Percentiles rank a stretch among this genome's conserved stretches.
phyloP scores from a whole-genome alignment of 2,113 vertebrate species.

The Myrmecophaga tridactyla region DNA sequence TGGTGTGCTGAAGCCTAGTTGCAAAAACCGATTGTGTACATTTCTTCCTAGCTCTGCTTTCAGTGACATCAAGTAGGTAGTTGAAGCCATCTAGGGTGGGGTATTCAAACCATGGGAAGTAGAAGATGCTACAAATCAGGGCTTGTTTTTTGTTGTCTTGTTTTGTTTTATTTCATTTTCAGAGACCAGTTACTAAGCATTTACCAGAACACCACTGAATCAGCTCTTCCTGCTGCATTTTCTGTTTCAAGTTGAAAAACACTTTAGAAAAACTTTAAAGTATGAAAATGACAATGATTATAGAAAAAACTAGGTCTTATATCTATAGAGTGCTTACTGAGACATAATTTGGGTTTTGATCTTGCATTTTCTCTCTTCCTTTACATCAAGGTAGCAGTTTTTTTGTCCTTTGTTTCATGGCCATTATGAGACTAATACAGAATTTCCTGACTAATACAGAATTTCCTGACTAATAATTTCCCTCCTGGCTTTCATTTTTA shows the following conservation, averaged over 20 bases:
- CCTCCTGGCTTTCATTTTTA: slow-evolving; percentile 34
- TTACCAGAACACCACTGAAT: background rate
- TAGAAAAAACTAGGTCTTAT: background rate
- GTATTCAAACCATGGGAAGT: no score
- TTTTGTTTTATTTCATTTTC: no score
- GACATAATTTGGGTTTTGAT: background rate
- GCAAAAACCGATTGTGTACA: no score
- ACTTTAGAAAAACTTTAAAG: background rate
- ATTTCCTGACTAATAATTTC: background rate
- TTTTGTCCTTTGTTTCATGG: background rate
- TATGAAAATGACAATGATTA: background rate
- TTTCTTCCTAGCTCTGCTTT: no score
- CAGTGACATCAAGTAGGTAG: no score
- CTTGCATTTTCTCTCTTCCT: background rate
- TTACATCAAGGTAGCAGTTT: background rate
- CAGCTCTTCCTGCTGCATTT: background rate
- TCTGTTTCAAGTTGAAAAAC: background rate
- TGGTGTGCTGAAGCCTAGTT: no score
- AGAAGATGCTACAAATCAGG: no score
- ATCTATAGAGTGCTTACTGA: background rate
- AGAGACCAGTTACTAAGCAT: background rate
- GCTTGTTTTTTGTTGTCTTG: no score
- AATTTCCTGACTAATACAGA: background rate
- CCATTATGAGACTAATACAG: background rate
- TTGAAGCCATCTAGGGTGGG: no score